Base-by-base conservation (phyloP, 2,797 vertebrate genomes). In the Semaprochilodus insignis region DNA sequence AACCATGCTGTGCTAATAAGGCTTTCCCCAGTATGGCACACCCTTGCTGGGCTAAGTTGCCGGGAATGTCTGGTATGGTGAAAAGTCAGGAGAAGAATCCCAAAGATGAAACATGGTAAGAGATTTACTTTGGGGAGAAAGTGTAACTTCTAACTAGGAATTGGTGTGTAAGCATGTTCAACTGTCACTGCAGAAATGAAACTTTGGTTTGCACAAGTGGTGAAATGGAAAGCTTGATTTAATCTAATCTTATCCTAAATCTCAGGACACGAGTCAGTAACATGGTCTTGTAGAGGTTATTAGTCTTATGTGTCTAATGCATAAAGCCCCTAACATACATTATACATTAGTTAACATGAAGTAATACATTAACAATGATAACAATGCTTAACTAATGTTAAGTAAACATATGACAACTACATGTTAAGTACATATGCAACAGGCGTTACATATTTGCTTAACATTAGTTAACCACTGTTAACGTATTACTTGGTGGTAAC, bases 1-100 rank as follows among this genome's bases (percentile, higher is more conserved):
- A 54, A 44, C 54, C 88, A 86, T 74, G 89, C 89, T 88, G 90
- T 88, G 91, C 51, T 92, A 90, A 92, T 91, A 82, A 89, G 67
- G 83, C 83, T 83, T 11, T 52, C 27, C 72, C 59, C 88, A 87
- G 89, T 88, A 78, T 84, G 89, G 74, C 66, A 81, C 79, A 72
- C 76, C 75, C 52, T 25, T 82, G 8, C 34, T 81, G 72, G 80
- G 73, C 82, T 77, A 66, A 57, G 82, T 74, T 48, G 85, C 87
- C 31, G 83, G 85, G 90, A 91, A 92, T 90, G 77, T 55, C 34
- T 78, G 65, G 51, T 67, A 72, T 74, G 54, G 79, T 44, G 15
- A 57, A 62, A 74, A 63, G 52, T 11, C 17, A 52, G 34, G 14
- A 34, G 36, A 63, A 65, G 66, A 81, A 78, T 78, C 62, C 66